These are phyloP conservation scores for Microctenopoma steveboyesi DNA, from an alignment of 2,797 vertebrate species.

Conservation along the genomic window DNA sequence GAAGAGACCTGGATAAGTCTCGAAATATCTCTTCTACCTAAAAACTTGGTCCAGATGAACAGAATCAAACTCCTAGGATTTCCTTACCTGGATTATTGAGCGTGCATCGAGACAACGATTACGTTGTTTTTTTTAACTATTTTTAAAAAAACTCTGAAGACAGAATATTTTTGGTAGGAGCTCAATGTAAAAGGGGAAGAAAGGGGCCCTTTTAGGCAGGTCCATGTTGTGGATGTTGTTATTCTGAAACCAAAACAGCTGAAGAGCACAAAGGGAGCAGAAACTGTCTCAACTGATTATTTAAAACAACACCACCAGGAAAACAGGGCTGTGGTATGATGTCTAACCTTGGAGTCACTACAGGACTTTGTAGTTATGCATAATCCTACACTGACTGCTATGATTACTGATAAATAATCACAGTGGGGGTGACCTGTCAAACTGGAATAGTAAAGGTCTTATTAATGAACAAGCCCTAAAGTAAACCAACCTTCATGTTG, in stretches of 20 bases:
- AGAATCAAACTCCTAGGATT: no score
- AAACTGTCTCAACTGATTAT: slow-evolving; percentile 52
- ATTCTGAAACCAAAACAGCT: slow-evolving; percentile 44
- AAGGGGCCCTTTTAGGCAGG: neutral
- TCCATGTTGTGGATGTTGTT: neutral
- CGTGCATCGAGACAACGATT: no score
- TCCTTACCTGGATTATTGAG: no score
- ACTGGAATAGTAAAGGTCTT: slow-evolving; percentile 27
- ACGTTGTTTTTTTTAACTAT: no score
- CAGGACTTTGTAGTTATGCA: slow-evolving; percentile 11
- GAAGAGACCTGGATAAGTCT: no score
- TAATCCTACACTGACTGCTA: slow-evolving; percentile 35
- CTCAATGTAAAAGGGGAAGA: neutral
- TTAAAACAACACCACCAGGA: slow-evolving; percentile 46
- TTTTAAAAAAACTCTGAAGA: no score
- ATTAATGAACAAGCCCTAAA: slow-evolving; percentile 17
- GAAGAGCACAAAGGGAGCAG: slow-evolving; percentile 41
- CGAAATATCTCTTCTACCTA: no score
- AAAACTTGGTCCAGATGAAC: no score
- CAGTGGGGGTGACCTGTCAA: slow-evolving; percentile 39
- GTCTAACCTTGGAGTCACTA: slow-evolving; percentile 35
- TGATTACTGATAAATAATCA: slow-evolving; percentile 58
- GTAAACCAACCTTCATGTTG: slow-evolving; percentile 35
- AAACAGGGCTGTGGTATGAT: slow-evolving; percentile 38
- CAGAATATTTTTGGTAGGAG: neutral